A percentile compares a stretch with the other conserved stretches of the same genome.
These are phyloP conservation scores for Chrysogorgia sp. DNA, from an alignment of 92 coral and sea anemone genomes.

Conservation along the genomic window DNA sequence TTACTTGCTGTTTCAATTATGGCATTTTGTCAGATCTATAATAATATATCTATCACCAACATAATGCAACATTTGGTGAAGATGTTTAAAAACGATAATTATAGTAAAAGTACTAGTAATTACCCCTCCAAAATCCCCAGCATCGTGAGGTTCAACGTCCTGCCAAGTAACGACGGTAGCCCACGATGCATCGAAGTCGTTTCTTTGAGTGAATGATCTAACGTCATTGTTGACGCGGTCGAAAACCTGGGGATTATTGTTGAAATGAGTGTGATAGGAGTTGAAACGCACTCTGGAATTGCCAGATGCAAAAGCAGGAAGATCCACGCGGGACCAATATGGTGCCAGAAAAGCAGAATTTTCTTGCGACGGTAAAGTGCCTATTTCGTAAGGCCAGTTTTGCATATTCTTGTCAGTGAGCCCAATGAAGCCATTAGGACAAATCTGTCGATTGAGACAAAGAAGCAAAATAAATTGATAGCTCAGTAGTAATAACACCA, in stretches of 20 bases:
- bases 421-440: conserved; percentile 27
- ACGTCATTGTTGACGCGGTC: conserved; percentile 20
- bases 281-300: conserved; percentile 5
- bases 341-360: conserved; percentile 3
- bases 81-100: no score
- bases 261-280: not conserved
- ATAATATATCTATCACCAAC: not conserved
- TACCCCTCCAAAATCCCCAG: conserved; percentile 8
- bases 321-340: conserved; percentile 24
- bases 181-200: conserved; percentile 16
- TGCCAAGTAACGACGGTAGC: conserved; percentile 15
- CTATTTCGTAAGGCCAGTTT: conserved; percentile 19
- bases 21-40: no score
- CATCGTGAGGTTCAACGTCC: conserved; percentile 8
- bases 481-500: no score
- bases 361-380: not conserved
- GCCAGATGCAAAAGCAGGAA: not conserved
- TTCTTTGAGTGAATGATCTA: not conserved
- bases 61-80: no score
- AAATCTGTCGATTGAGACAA: no score
- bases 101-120: not conserved
- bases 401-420: conserved; percentile 8
- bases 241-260: not conserved
- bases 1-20: no score
- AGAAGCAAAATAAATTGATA: no score